Evolutionary conservation across 2,797 vertebrate species (phyloP).

Genomic region (Alosa sapidissima): DNA sequence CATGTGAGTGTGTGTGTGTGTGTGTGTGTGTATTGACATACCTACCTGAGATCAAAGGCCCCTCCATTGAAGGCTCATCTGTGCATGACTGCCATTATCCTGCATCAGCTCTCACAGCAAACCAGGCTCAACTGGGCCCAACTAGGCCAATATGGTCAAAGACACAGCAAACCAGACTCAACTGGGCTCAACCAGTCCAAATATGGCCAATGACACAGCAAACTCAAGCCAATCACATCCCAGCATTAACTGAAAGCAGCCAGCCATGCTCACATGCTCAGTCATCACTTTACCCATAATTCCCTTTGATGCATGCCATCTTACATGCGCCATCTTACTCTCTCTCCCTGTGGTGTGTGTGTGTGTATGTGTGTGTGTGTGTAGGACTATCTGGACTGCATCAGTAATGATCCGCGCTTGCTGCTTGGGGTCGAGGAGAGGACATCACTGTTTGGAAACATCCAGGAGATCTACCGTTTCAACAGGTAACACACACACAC

Average conservation of each 20-base stretch:
- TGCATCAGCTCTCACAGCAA: background rate
- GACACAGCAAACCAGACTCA: background rate
- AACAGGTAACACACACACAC: constrained; percentile 82
- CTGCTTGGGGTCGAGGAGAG: constrained; percentile 86
- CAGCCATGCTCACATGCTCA: constrained; percentile 33
- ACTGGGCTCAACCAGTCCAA: background rate
- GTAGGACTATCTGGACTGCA: constrained; percentile 94
- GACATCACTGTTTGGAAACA: constrained; percentile 94
- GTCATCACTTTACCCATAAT: constrained; percentile 27
- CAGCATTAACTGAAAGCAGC: background rate
- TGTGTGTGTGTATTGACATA: background rate
- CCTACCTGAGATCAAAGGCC: background rate
- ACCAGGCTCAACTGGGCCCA: background rate
- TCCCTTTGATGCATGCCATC: constrained; percentile 30
- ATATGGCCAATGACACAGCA: background rate
- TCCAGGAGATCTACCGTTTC: constrained; percentile 91
- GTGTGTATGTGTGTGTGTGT: constrained; percentile 55
- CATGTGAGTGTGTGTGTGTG: background rate
- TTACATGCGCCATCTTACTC: constrained; percentile 19
- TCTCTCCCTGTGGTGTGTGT: constrained; percentile 26
- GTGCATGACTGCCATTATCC: background rate
- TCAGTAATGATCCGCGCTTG: constrained; percentile 86
- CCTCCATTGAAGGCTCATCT: background rate
- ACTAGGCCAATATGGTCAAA: background rate
- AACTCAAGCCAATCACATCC: background rate